Evolutionary conservation across 2,113 vertebrate genomes (phyloP), one percentile per base, ranked within the genome.

Genomic region (Pardalotus punctatus): DNA sequence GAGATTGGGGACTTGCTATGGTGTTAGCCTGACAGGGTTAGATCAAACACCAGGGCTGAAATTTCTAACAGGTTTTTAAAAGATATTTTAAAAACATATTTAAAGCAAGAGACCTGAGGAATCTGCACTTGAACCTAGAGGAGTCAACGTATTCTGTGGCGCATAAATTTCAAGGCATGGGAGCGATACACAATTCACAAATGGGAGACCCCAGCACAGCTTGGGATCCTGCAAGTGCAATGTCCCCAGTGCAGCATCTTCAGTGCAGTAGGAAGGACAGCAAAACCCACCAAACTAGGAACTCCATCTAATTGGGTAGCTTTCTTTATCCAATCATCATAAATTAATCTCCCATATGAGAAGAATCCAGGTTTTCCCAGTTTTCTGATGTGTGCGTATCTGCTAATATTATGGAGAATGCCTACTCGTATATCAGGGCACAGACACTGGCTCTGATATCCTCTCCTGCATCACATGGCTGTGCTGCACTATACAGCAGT

Each of bases 351-450:
- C 22, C 56, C 27, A 22, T 15, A 47, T 28, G 25, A 64, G 38
- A 40, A 76, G 25, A 53, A 53, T 33, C 12, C 33, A 36, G 22
- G 12, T 40, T 9, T 40, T 62, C 21, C 33, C 6, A 35, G 12
- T 51, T 69, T 74, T 57, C 54, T 51, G n/a, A 29, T 23, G 13
- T 0, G 0, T 58, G 25, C 0, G 0, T 33, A 19, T 8, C 54
- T 58, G 43, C 43, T 76, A 29, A 40, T 40, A 19, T 25, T 51
- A 21, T 13, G 35, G 35, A 36, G 33, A 60, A 50, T 36, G 21
- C 8, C 67, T 58, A 6, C 9, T 25, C 22, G 15, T 25, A 4
- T 14, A 29, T 36, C 18, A 69, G 61, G 65, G 31, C 45, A 31
- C 45, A 65, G 57, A 33, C 38, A 19, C 27, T 16, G 11, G 24